phyloP scores from a whole-genome alignment of 2,888 invertebrate genomes.

The Lycaena phlaeas region DNA sequence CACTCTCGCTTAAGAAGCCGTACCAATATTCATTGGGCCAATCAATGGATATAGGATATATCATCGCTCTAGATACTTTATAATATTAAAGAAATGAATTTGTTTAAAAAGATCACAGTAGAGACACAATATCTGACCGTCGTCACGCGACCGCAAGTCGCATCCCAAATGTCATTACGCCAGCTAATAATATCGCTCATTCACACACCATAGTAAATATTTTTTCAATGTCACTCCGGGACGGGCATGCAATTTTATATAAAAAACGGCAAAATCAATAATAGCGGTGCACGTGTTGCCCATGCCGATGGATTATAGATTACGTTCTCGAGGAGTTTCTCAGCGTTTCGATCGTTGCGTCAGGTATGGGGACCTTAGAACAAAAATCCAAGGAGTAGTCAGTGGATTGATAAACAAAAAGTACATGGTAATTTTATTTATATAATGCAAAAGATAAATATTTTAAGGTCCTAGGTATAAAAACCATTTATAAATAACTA shows the following conservation, averaged over 20 bases:
- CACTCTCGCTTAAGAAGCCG: too few species aligned
- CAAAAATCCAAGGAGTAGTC: slow-evolving; percentile 28
- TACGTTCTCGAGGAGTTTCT: slow-evolving; percentile 65
- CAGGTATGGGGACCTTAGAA: slow-evolving; percentile 43
- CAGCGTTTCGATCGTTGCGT: slow-evolving; percentile 48
- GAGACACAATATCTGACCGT: slow-evolving; percentile 16
- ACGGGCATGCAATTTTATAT: slow-evolving; percentile 64
- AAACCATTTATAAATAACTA: too few species aligned
- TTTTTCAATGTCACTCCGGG: slow-evolving; percentile 59
- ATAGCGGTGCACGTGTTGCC: slow-evolving; percentile 69
- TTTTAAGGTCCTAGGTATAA: too few species aligned
- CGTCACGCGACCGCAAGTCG: slow-evolving; percentile 52
- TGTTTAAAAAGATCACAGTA: too few species aligned
- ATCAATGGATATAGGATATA: too few species aligned
- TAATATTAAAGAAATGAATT: too few species aligned
- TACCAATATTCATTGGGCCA: too few species aligned
- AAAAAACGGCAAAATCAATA: slow-evolving; percentile 72
- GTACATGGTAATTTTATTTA: too few species aligned
- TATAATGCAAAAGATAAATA: too few species aligned
- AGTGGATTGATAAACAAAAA: too few species aligned
- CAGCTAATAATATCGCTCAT: slow-evolving; percentile 67
- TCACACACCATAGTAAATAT: slow-evolving; percentile 53
- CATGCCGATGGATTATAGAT: slow-evolving; percentile 68
- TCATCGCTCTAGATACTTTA: too few species aligned
- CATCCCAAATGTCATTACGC: slow-evolving; percentile 60